Evolutionary conservation across 2,797 vertebrate species (phyloP), one percentile per base, ranked within the genome.

Genomic region (Leuciscus waleckii): DNA sequence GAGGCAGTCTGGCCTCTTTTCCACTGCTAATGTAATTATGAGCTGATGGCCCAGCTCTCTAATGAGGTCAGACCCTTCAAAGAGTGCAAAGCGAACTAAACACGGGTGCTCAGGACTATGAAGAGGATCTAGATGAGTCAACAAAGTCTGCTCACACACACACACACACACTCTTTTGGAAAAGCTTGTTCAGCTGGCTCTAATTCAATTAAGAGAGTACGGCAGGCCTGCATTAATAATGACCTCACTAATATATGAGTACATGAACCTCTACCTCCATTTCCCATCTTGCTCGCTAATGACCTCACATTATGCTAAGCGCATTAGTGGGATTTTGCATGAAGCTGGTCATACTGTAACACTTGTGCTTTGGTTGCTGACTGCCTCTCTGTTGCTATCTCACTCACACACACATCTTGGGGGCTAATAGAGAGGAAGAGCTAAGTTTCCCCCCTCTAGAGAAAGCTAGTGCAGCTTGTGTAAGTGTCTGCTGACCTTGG

Each of bases 11-110:
- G 89, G 90, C 51, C 74, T 80, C 79, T 70, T 79, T 84, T 87
- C 82, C 68, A 23, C 41, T 43, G 58, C 51, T 93, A 94, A 94
- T 92, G 88, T 69, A 73, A 92, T 95, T 94, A 93, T 89, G 88
- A 90, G 87, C 58, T 39, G 1, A 90, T 88, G 86, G 80, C 58
- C 69, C 16, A 79, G 71, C 77, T 83, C 78, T 81, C 35, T 73
- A 68, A 61, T 19, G 16, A 77, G 79, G 85, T 83, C 81, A 86
- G 74, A 81, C 75, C 68, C 74, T 58, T 69, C 81, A 65, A 26
- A 35, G 43, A 35, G 43, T 81, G 85, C 87, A 84, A 61, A n/a
- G 46, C 19, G 73, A 87, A 76, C 87, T n/a, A 73, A 73, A 65
- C 80, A 19, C 21, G 37, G 41, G 14, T 32, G 58, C 68, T 49